A percentile compares a stretch with the other conserved stretches of the same genome.
Conservation (phyloP, 2,113 vertebrate species). For the Psammodynastes pulverulentus region DNA sequence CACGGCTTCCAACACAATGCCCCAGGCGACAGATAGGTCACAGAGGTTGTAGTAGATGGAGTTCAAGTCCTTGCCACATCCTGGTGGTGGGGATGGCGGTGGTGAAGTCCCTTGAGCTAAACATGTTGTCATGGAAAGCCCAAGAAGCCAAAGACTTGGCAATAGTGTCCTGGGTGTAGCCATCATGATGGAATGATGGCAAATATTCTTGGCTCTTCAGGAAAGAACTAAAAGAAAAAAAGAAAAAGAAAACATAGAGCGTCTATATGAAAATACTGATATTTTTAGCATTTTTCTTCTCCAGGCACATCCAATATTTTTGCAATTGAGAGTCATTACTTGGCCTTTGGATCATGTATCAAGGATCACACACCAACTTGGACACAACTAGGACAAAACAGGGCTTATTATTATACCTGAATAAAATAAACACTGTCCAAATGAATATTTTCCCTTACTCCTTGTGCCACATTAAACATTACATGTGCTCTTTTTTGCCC, state of each 20-base stretch:
- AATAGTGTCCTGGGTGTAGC: slow-evolving; percentile 25
- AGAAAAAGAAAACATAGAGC: neutral
- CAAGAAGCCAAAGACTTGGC: slow-evolving; percentile 18
- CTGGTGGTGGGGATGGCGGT: slow-evolving; percentile 50
- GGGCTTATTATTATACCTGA: neutral
- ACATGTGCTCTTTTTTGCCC: neutral
- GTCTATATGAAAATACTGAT: neutral
- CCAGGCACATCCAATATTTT: neutral
- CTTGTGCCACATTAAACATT: neutral
- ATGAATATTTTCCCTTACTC: neutral
- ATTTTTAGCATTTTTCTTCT: neutral
- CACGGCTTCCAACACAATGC: slow-evolving; percentile 84
- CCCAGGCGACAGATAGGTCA: slow-evolving; percentile 80
- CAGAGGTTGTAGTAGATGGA: slow-evolving; percentile 90
- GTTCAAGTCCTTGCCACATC: slow-evolving; percentile 77
- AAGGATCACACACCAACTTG: neutral
- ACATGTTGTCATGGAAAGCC: neutral
- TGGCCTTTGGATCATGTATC: neutral
- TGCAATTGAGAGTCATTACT: neutral
- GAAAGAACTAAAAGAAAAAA: slow-evolving; percentile 30
- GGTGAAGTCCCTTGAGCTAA: slow-evolving; percentile 36
- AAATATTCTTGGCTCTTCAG: slow-evolving; percentile 31
- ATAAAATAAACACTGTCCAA: neutral
- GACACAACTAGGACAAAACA: neutral
- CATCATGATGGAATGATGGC: neutral